Percentiles rank a stretch among this genome's conserved stretches.
Evolutionary conservation across 2,797 vertebrate species (phyloP).

Genomic region (Pachyuromys duprasi): DNA sequence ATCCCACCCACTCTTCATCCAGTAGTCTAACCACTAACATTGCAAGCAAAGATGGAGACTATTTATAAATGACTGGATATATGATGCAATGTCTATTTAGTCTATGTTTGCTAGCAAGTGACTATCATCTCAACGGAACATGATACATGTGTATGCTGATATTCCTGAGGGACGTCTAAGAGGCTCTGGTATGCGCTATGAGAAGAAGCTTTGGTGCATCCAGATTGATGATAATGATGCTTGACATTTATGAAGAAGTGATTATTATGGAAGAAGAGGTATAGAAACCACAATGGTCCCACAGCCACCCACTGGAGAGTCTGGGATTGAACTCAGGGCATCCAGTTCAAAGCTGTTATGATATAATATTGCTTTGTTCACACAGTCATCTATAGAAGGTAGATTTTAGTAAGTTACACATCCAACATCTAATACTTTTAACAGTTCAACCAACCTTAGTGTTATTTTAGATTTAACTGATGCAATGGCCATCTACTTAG

Average conservation of each 20-base stretch:
- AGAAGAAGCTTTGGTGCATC: conserved; percentile 14
- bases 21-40: background rate
- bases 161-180: background rate
- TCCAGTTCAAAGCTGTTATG: background rate
- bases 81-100: background rate
- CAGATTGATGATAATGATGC: background rate
- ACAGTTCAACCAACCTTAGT: background rate
- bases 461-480: background rate
- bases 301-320: background rate
- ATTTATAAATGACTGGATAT: conserved; percentile 12
- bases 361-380: background rate
- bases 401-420: background rate
- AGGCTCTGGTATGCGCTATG: background rate
- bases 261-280: background rate
- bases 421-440: background rate
- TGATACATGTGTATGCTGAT: background rate
- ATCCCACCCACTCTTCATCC: background rate
- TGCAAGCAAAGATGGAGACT: conserved; percentile 5
- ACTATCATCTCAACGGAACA: background rate
- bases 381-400: background rate
- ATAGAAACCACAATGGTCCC: background rate
- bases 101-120: background rate
- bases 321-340: background rate
- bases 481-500: background rate
- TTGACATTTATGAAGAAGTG: background rate